phyloP scores from a whole-genome alignment of 1,140 invertebrate genomes.

The Melanaphis sacchari region DNA sequence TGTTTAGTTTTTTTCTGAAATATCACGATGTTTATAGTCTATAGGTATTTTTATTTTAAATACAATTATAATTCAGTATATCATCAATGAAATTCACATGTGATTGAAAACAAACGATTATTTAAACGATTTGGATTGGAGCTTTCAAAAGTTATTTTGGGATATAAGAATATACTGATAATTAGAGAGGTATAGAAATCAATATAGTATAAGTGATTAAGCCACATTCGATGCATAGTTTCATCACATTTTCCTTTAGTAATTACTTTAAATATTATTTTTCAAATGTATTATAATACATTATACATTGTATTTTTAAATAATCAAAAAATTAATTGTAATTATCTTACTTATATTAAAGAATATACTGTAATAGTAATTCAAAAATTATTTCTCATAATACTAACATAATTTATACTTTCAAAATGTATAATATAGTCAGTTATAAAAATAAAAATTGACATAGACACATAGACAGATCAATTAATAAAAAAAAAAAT shows the following conservation, averaged over 20 bases:
- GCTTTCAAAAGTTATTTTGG: neutral
- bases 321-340: neutral
- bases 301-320: neutral
- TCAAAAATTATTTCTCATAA: neutral
- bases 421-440: neutral
- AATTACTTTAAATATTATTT: neutral
- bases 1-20: neutral
- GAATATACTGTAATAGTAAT: neutral
- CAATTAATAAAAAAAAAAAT: neutral
- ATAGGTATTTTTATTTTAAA: neutral
- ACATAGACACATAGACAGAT: neutral
- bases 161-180: neutral
- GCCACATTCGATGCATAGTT: neutral
- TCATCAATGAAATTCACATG: neutral
- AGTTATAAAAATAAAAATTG: neutral
- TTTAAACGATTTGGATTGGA: slow-evolving; percentile 16
- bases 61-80: neutral
- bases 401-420: neutral
- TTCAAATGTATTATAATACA: slow-evolving; percentile 28
- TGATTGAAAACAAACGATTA: neutral
- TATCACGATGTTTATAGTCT: neutral
- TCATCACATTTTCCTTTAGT: neutral
- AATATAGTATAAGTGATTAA: neutral
- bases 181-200: neutral
- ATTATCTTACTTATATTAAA: neutral